phyloP scores from a whole-genome alignment of 1,140 invertebrate species.

The Tribolium castaneum region DNA sequence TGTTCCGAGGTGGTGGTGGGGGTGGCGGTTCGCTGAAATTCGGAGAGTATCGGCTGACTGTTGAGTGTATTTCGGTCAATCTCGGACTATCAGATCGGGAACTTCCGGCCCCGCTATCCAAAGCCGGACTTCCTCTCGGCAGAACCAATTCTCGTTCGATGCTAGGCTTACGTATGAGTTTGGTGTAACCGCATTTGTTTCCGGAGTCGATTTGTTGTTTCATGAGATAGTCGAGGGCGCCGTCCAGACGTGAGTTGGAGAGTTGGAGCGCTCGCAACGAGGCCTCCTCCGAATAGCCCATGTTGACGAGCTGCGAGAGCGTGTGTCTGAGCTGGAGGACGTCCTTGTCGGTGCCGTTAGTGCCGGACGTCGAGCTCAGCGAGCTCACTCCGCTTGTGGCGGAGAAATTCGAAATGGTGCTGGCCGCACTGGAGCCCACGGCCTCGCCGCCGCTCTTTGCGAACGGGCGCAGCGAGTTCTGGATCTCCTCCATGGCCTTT shows the following conservation, averaged over 20 bases:
- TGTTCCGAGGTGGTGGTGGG: constrained; percentile 73
- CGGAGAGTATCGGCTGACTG: constrained; percentile 75
- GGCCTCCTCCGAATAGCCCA: constrained; percentile 76
- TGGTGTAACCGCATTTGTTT: constrained; percentile 69
- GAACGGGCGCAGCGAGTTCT: constrained; percentile 86
- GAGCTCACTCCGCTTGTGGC: constrained; percentile 73
- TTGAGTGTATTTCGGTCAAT: constrained; percentile 66
- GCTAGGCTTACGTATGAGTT: constrained; percentile 87
- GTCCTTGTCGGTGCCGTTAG: constrained; percentile 72
- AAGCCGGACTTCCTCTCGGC: constrained; percentile 83
- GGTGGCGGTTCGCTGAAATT: constrained; percentile 74
- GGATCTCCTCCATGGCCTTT: constrained; percentile 88
- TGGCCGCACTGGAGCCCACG: constrained; percentile 79
- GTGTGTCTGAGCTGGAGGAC: constrained; percentile 60
- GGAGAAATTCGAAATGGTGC: constrained; percentile 77
- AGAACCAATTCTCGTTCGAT: constrained; percentile 83
- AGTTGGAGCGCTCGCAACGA: constrained; percentile 76
- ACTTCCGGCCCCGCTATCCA: constrained; percentile 88
- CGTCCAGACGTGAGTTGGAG: constrained; percentile 75
- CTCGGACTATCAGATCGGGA: constrained; percentile 90
- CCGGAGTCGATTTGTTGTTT: constrained; percentile 68
- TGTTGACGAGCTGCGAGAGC: constrained; percentile 67
- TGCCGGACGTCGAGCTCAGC: constrained; percentile 66
- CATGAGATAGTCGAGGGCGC: constrained; percentile 75
- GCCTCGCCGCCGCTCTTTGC: constrained; percentile 76